A percentile compares a stretch with the other conserved stretches of the same genome.
These are phyloP conservation scores for Calliphora vicina DNA, from an alignment of 1,140 invertebrate genomes.

Conservation along the genomic window DNA sequence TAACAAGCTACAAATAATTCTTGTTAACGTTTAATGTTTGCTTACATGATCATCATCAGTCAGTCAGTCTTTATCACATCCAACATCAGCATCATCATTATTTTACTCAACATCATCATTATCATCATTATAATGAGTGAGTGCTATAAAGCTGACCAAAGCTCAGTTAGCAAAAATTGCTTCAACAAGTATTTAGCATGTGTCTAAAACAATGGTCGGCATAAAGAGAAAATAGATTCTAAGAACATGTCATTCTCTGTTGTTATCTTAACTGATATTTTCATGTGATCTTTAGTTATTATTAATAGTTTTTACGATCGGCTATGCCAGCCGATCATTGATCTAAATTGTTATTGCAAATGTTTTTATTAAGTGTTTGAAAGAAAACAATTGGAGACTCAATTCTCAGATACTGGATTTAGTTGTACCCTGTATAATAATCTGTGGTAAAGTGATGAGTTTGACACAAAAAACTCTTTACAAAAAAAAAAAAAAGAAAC, in stretches of 20 bases:
- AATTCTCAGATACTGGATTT: not conserved
- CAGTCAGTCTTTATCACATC: not conserved
- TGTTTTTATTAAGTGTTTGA: not conserved
- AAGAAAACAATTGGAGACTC: not conserved
- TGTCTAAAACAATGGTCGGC: too few species aligned
- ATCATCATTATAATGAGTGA: not conserved
- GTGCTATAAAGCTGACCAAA: not conserved
- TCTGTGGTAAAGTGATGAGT: not conserved
- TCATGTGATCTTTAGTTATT: too few species aligned
- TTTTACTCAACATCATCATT: too few species aligned
- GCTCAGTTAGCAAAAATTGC: not conserved
- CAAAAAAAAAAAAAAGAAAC: not conserved
- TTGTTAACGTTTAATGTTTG: not conserved
- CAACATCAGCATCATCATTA: not conserved
- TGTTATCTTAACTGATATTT: too few species aligned
- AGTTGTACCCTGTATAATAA: not conserved
- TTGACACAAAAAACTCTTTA: too few species aligned
- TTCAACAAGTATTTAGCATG: not conserved
- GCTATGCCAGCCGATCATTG: too few species aligned
- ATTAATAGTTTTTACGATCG: too few species aligned
- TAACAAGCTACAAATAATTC: constrained; percentile 10
- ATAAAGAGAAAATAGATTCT: too few species aligned
- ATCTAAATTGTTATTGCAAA: not conserved
- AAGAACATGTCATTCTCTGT: too few species aligned
- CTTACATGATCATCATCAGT: not conserved